Base-by-base conservation (phyloP, 1,140 invertebrate genomes). In the Atta texana region DNA sequence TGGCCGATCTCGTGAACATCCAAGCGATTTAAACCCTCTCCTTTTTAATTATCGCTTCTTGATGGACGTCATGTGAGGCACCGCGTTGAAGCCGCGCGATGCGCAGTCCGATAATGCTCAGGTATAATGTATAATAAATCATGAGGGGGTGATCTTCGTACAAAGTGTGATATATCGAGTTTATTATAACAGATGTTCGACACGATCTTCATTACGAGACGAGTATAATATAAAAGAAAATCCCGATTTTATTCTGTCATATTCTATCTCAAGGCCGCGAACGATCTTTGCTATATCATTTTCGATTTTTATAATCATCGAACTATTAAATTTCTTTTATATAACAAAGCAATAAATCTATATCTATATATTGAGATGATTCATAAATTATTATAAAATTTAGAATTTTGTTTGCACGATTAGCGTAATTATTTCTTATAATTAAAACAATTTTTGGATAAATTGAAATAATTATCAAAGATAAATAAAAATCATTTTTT, bases 101-200 rank as follows among this genome's bases (percentile, higher is more conserved):
- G 81, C 81, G 39, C 55, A 76, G 57, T 31, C 81, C 81, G 71
- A 75, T 84, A 84, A 84, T 84, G 55, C 81, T 55, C 71, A 31
- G 51, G 55, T 59, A 89, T 84, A 88, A 89, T 88, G 61, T 78
- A 78, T 84, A 72, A 87, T 87, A 87, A 87, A 84, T 87, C 85
- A 87, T 21, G 8, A 66, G 64, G 64, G 53, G 81, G 31, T 71
- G 85, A 87, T 87, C 85, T 66, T 85, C 49, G 51, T 59, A 24
- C 53, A 66, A 71, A 55, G 28, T 63, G 81, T 72, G 76, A 85
- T 85, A 59, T 81, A 81, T 82, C 71, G 64, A 44, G 76, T 34
- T 76, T 72, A 81, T 84, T 84, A 59, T 66, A 72, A 51, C 86
- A 87, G 86, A 87, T 87, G 86, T 85, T 87, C 66, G 86, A 87